These are phyloP conservation scores for Pedetes capensis DNA, from an alignment of 2,113 vertebrate genomes.

Conservation along the genomic window DNA sequence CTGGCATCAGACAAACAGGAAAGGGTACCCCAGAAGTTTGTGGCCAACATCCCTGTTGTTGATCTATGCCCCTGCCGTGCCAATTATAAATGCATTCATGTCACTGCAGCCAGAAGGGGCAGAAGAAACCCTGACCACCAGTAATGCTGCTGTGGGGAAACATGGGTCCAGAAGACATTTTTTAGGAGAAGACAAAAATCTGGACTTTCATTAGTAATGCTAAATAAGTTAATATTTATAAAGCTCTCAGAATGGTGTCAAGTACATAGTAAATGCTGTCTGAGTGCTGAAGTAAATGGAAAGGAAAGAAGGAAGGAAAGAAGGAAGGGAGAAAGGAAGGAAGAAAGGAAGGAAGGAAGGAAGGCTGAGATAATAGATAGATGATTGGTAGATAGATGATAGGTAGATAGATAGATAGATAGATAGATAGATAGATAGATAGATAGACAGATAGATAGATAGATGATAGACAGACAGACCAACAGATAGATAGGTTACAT, in stretches of 20 bases:
- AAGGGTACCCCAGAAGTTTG: not conserved
- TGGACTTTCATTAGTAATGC: not conserved
- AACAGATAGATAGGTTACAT: not conserved
- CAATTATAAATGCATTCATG: not conserved
- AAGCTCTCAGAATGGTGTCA: not conserved
- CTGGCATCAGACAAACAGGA: not conserved
- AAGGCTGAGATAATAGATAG: too few relatives aligned
- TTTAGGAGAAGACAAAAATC: not conserved
- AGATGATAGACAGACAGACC: not conserved
- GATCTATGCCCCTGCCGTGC: not conserved
- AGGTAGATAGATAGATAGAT: not conserved
- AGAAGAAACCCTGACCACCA: not conserved
- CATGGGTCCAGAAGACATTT: not conserved
- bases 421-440: not conserved
- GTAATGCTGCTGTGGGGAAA: not conserved
- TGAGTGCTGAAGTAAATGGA: not conserved
- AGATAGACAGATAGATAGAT: too few relatives aligned
- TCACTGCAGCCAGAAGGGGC: not conserved
- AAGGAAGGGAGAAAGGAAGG: too few relatives aligned
- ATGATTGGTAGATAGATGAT: not conserved
- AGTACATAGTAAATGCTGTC: not conserved
- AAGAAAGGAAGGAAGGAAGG: not conserved
- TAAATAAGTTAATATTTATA: not conserved
- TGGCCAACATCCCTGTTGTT: not conserved
- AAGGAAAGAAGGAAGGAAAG: not conserved